Conservation (phyloP, 2,797 vertebrate genomes). For the Myotis pilosus region DNA sequence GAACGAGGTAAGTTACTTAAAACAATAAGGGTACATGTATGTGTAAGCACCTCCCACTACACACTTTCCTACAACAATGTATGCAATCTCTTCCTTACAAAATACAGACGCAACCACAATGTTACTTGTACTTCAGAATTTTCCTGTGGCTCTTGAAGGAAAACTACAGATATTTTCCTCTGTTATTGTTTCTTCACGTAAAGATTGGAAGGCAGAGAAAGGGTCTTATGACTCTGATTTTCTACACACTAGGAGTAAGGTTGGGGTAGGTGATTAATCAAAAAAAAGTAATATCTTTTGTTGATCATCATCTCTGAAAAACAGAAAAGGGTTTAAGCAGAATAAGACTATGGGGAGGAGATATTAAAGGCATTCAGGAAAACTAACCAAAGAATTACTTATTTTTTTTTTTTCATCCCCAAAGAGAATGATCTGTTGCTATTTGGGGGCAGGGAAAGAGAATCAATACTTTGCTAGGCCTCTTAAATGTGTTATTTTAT, state of each 20-base stretch:
- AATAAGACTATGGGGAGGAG: not conserved
- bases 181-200: constrained; percentile 13
- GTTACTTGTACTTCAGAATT: not conserved
- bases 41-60: not conserved
- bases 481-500: not conserved
- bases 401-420: not conserved
- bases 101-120: not conserved
- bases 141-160: not conserved
- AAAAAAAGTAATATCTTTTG: constrained; percentile 8
- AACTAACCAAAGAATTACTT: not conserved
- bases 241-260: not conserved
- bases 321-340: constrained; percentile 9
- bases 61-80: not conserved
- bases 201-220: not conserved
- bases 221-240: not conserved
- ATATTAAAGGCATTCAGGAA: constrained; percentile 1
- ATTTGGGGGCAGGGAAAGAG: not conserved
- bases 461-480: not conserved
- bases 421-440: not conserved
- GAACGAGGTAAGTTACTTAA: not conserved
- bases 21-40: not conserved
- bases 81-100: not conserved
- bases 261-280: constrained; percentile 3
- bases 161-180: not conserved
- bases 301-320: constrained; percentile 46